Evolutionary conservation across 2,888 invertebrate genomes (phyloP), one percentile per base, ranked within the genome.

Genomic region (Cheilosia soror): DNA sequence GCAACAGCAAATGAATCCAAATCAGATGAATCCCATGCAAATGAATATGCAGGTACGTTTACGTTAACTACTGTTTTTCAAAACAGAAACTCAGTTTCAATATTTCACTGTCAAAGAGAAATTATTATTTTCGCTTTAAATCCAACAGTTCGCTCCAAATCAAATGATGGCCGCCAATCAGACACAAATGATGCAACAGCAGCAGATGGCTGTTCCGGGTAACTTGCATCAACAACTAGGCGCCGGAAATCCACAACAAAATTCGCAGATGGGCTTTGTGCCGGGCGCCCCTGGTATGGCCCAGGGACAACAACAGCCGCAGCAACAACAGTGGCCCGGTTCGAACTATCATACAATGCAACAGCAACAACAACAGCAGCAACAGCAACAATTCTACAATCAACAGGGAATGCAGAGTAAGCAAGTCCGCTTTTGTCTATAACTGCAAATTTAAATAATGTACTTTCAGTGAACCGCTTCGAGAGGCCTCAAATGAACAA

Each of bases 401-500:
- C 92, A 92, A 72, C 92, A 91, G 85, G 91, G 90, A 66, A 90
- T 92, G 89, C 91, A 89, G 88, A 89, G 91, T 91, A 87, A 88
- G 88, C 83, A 0, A 6, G 15, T 20, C 27, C 3, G 13, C 2
- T 40, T 42, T 44, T 31, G 31, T 15, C 27, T 31, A 11, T 6
- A 9, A 9, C 25, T n/a, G 29, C 47, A 44, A 42, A 15, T 44
- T 55, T 15, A 6, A n/a, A 57, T 37, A 40, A 5, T 6, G 11
- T 20, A 11, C 1, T 87, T 88, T 20, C 37, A 92, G 92, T 92
- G 88, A 93, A 92, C 85, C 92, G 93, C 2, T 92, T 92, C 71
- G 92, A 92, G 87, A 90, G 92, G n/a, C 93, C 91, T 0, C 90
- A 90, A 29, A 84, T 96, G 88, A 95, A 95, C 90, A 96, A 96